These are phyloP conservation scores for Rhinolophus ferrumequinum DNA, from an alignment of 2,113 vertebrate genomes.

Conservation along the genomic window DNA sequence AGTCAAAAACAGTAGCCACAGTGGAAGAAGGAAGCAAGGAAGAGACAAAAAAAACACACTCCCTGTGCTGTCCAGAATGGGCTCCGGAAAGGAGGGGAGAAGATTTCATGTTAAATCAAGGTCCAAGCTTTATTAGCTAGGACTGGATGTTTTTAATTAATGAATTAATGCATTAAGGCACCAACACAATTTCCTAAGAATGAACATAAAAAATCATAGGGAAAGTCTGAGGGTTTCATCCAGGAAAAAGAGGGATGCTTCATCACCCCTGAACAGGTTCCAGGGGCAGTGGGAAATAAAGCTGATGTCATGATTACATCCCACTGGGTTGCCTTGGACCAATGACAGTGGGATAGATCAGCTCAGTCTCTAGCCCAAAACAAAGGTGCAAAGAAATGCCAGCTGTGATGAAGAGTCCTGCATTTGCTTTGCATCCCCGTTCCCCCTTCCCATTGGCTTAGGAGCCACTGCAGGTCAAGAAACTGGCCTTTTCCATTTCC, in stretches of 20 bases:
- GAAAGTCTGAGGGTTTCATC: background rate
- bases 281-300: background rate
- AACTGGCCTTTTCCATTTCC: background rate
- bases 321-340: no score
- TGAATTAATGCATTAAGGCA: background rate
- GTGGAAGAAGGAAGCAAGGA: background rate
- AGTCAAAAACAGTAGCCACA: background rate
- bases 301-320: no score
- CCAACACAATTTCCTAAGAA: background rate
- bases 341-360: rapidly evolving
- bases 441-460: no score
- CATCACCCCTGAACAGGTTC: background rate
- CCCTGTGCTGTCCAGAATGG: background rate
- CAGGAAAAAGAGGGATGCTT: no score
- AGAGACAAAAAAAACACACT: no score
- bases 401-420: background rate
- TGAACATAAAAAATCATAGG: background rate
- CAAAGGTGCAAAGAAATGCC: background rate
- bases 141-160: background rate
- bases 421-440: rapidly evolving
- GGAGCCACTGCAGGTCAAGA: background rate
- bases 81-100: background rate
- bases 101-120: background rate
- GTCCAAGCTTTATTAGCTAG: background rate
- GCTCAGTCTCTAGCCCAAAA: background rate